Percentiles rank a stretch among this genome's conserved stretches.
Evolutionary conservation across 2,888 invertebrate species (phyloP).

Genomic region (Amblyjoppa proteus): DNA sequence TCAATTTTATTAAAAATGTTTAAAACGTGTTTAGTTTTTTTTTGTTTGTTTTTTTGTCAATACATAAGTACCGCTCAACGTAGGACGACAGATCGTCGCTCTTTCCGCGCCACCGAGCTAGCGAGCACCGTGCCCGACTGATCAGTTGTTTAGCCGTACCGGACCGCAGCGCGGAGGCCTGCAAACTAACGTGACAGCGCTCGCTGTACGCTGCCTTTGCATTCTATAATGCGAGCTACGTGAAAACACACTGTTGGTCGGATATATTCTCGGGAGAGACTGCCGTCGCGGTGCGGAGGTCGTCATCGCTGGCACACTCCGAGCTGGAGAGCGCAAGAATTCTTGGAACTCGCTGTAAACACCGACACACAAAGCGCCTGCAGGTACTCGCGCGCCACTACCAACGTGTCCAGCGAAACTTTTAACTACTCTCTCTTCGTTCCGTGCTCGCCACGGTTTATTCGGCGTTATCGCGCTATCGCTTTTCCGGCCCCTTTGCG

Average conservation of each 20-base stretch:
- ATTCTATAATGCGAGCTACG: neutral
- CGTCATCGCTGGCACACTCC: neutral
- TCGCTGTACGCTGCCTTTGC: neutral
- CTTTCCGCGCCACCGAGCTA: slow-evolving; percentile 44
- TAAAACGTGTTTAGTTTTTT: neutral
- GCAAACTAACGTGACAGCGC: slow-evolving; percentile 8
- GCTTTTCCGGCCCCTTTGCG: neutral
- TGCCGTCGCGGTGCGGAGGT: slow-evolving; percentile 4
- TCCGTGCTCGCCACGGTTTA: neutral
- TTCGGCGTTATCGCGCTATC: slow-evolving; percentile 21
- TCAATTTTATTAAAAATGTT: neutral
- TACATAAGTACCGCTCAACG: neutral
- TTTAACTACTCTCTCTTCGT: slow-evolving; percentile 12
- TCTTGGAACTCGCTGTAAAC: neutral
- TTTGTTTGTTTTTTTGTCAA: neutral
- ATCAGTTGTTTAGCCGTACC: slow-evolving; percentile 33
- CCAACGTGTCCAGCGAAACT: neutral
- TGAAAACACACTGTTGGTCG: neutral
- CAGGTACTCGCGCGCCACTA: neutral
- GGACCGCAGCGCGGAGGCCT: slow-evolving; percentile 1
- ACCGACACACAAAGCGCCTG: neutral
- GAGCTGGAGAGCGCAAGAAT: neutral
- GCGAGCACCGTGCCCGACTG: slow-evolving; percentile 6
- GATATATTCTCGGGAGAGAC: slow-evolving; percentile 8
- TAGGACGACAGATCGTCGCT: slow-evolving; percentile 51